Base-by-base conservation (phyloP, 2,113 vertebrate species). In the Bos javanicus region DNA sequence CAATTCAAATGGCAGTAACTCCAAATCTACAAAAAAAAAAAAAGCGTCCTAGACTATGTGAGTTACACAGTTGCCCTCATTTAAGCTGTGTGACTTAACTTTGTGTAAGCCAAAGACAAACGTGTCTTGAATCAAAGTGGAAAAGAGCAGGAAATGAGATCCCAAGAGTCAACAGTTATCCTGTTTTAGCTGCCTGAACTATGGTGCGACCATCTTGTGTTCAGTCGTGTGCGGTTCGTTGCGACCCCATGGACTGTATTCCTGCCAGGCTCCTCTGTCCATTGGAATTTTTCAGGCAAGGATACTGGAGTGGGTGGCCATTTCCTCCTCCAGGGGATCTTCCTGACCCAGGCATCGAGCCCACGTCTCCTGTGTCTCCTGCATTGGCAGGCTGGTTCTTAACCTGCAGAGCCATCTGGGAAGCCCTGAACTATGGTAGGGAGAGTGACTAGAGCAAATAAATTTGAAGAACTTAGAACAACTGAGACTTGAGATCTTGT, bases 11-110 rank as follows among this genome's bases (percentile, higher is more conserved):
- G 36, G 80, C 43, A 16, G 12, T 5, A 52, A n/a, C 43, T 39
- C 19, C 89, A 94, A 82, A 90, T 94, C 87, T 52, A 91, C 0
- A 97, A 80, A 48, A 36, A 15, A n/a, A 1, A 15, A 19, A 36
- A 74, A 50, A 97, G 48, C 94, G 95, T 95, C 94, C 76, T 90
- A 21, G n/a, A 54, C 50, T 97, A 92, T 16, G 56, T 43, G 95
- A 96, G 87, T 10, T 54, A 64, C 50, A 23, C 33, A 52, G 74
- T 0, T 3, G 8, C 39, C 54, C 48, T 39, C 16, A 7, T 95
- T 50, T 43, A 92, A 93, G 52, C 33, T 43, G 30, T 5, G 43
- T 6, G 82, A 93, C 46, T 80, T 67, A 8, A 16, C 62, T 71
- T 39, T 39, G 67, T 23, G 67, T 33, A 95, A 86, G 30, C 87